phyloP scores from a whole-genome alignment of 92 coral and sea anemone genomes.

The Paragorgia papillata region DNA sequence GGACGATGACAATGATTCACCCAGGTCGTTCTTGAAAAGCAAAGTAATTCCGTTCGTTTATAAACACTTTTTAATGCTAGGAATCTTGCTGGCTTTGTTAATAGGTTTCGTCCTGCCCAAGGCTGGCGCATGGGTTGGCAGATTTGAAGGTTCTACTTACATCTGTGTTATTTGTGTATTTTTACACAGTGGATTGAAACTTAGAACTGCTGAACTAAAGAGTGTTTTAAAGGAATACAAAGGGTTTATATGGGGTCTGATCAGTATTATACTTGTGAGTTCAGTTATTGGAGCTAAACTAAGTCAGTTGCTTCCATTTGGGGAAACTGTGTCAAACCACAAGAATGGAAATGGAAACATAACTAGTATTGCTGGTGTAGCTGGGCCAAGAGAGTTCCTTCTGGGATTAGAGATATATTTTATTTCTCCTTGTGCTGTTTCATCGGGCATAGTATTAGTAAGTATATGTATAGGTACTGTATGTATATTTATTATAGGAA shows the following conservation, averaged over 20 bases:
- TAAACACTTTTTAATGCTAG: constrained; percentile 16
- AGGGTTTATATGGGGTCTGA: constrained; percentile 73
- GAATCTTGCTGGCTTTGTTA: background rate
- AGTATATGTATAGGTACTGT: background rate
- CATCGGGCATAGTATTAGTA: constrained; percentile 90
- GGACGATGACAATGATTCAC: background rate
- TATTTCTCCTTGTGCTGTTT: constrained; percentile 91
- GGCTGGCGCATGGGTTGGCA: constrained; percentile 18
- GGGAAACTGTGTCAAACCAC: constrained; percentile 32
- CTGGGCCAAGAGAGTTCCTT: constrained; percentile 82
- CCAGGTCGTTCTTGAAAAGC: background rate
- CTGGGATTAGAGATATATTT: constrained; percentile 87
- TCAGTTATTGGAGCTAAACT: constrained; percentile 79
- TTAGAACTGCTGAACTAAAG: constrained; percentile 86
- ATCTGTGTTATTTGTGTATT: constrained; percentile 29
- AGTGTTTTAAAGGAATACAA: constrained; percentile 76
- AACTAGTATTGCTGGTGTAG: constrained; percentile 63
- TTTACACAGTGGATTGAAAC: constrained; percentile 71
- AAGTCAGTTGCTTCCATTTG: constrained; percentile 80
- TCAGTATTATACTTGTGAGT: constrained; percentile 76
- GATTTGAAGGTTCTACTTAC: constrained; percentile 29
- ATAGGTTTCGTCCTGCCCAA: constrained; percentile 12
- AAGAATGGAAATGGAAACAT: constrained; percentile 26
- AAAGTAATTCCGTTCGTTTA: constrained; percentile 10
- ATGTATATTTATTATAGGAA: too few species aligned